phyloP scores from a whole-genome alignment of 1,140 invertebrate genomes.

The Calephelis nemesis region DNA sequence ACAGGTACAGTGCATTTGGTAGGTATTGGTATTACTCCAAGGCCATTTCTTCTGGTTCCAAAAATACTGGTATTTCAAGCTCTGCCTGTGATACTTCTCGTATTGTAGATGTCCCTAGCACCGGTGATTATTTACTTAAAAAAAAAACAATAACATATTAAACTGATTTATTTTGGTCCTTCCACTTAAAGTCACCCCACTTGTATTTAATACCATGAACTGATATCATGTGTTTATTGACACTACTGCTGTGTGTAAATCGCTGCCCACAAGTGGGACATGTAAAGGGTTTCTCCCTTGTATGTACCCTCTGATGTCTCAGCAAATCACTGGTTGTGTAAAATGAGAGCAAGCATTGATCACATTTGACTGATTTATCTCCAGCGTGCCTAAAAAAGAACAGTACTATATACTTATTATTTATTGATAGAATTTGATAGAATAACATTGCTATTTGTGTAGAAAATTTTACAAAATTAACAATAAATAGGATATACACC shows the following conservation, averaged over 20 bases:
- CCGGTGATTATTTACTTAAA: too few relatives aligned
- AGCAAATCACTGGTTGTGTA: conserved; percentile 67
- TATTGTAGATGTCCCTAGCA: too few relatives aligned
- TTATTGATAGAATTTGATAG: too few relatives aligned
- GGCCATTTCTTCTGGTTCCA: too few relatives aligned
- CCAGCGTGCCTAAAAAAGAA: conserved; percentile 62
- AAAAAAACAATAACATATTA: conserved; percentile 15
- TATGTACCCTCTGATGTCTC: conserved; percentile 76
- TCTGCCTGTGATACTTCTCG: too few relatives aligned
- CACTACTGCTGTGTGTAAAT: conserved; percentile 72
- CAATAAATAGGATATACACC: too few relatives aligned
- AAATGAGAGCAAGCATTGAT: conserved; percentile 58
- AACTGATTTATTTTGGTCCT: conserved; percentile 34
- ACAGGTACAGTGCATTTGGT: too few relatives aligned
- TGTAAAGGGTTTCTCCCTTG: conserved; percentile 79
- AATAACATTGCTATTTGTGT: too few relatives aligned
- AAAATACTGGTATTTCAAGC: too few relatives aligned
- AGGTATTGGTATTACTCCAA: too few relatives aligned
- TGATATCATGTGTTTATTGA: conserved; percentile 73
- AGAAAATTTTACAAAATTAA: too few relatives aligned
- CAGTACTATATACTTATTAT: not conserved
- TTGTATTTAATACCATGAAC: conserved; percentile 65
- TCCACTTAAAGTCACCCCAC: conserved; percentile 58
- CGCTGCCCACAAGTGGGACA: conserved; percentile 78
- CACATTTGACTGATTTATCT: conserved; percentile 68